Conservation (phyloP, 2,888 invertebrate genomes). For the Anthoptus insignis region DNA sequence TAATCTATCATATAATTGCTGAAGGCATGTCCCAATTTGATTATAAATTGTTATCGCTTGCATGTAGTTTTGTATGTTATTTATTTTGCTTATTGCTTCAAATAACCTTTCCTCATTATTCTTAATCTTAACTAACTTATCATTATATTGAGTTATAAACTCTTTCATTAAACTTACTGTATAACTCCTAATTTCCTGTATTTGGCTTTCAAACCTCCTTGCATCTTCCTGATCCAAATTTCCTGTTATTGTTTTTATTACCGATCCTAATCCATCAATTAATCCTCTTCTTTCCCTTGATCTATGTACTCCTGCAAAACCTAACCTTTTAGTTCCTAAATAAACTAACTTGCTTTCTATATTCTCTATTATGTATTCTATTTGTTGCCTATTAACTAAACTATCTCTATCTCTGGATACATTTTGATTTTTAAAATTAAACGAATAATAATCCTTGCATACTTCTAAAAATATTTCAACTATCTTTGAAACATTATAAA, state of each 20-base stretch:
- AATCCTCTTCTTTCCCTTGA: slow-evolving; percentile 26
- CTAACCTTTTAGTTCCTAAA: slow-evolving; percentile 27
- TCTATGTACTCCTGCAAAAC: slow-evolving; percentile 9
- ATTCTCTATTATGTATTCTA: slow-evolving; percentile 28
- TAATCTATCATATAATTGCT: slow-evolving; percentile 26
- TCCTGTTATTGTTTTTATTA: slow-evolving; percentile 36
- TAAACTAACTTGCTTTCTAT: slow-evolving; percentile 37
- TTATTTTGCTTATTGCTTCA: slow-evolving; percentile 4
- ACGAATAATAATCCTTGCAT: slow-evolving; percentile 43
- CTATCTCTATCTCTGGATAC: background rate
- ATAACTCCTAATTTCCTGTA: slow-evolving; percentile 14
- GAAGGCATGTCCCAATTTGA: slow-evolving; percentile 28
- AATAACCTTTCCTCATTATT: slow-evolving; percentile 10
- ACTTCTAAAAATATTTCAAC: slow-evolving; percentile 40
- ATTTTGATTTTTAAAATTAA: slow-evolving; percentile 29
- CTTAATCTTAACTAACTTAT: slow-evolving; percentile 15
- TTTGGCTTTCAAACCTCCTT: slow-evolving; percentile 25
- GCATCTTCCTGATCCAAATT: slow-evolving; percentile 36
- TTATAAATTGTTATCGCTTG: slow-evolving; percentile 9
- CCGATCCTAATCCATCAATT: slow-evolving; percentile 28
- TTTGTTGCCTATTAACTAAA: slow-evolving; percentile 22
- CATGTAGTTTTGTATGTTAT: background rate
- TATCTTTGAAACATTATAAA: slow-evolving; percentile 42
- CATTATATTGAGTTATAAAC: slow-evolving; percentile 34
- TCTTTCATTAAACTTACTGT: slow-evolving; percentile 22